Evolutionary conservation across 2,113 vertebrate species (phyloP).

Genomic region (Orcinus orca): DNA sequence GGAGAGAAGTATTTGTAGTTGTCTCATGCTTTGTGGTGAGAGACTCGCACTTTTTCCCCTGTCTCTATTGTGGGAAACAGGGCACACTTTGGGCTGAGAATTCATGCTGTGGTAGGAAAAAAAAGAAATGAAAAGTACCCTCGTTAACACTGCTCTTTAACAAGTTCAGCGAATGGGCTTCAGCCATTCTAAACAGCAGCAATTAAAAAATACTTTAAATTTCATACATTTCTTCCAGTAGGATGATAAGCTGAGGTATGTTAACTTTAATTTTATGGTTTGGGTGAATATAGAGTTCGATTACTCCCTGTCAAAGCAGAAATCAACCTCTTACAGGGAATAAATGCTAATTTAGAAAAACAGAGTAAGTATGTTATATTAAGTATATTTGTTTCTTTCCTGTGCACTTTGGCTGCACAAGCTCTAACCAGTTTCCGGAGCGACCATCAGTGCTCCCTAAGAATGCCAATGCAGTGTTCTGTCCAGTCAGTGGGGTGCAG

Average conservation of each 20-base stretch:
- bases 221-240: background rate
- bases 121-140: background rate
- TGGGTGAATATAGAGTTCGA: background rate
- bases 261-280: background rate
- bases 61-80: background rate
- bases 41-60: background rate
- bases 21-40: background rate
- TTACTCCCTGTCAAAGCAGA: constrained; percentile 30
- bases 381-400: constrained; percentile 23
- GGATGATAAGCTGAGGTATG: background rate
- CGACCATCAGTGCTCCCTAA: background rate
- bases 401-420: background rate
- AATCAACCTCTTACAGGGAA: background rate
- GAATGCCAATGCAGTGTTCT: background rate
- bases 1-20: background rate
- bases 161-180: background rate
- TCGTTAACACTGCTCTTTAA: constrained; percentile 26
- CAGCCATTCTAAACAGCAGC: background rate
- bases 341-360: constrained; percentile 47
- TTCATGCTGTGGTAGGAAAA: background rate
- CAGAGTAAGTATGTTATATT: background rate
- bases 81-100: background rate
- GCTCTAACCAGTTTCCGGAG: background rate
- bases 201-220: constrained; percentile 17
- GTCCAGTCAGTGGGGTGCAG: background rate